Base-by-base conservation (phyloP, 1,140 invertebrate genomes). In the Cephus cinctus region DNA sequence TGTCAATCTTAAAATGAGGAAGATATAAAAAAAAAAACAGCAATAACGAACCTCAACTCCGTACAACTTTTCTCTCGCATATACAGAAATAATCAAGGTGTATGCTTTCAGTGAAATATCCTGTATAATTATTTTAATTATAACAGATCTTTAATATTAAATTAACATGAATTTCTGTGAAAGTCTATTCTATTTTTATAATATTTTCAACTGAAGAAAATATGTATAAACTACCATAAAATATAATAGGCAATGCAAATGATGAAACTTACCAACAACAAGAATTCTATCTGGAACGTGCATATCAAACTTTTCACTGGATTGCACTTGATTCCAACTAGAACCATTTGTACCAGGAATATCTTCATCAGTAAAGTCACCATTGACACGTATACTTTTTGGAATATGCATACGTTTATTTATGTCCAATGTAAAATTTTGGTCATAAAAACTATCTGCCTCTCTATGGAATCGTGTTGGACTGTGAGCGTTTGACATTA, bases 231-330 rank as follows among this genome's bases (percentile, higher is more conserved):
- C n/a, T n/a, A n/a, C n/a, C n/a, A n/a, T n/a, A n/a, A n/a, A n/a
- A n/a, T n/a, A n/a, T n/a, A n/a, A n/a, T n/a, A n/a, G n/a, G n/a
- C n/a, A n/a, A n/a, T n/a, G n/a, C n/a, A n/a, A n/a, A n/a, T n/a
- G n/a, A n/a, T 35, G 43, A 48, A 53, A 65, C 65, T 67, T 70
- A 83, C 83, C 92, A 57, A 86, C 80, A 41, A 94, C 89, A 52
- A 94, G 78, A 71, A 95, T 94, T 63, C 90, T 80, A 57, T 94
- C 91, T n/a, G 92, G 92, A 20, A 95, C 91, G 65, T 86, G 85
- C 92, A 94, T 95, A 52, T 89, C 83, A 69, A 88, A 83, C 75
- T 88, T 88, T 54, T 90, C 86, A 65, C 77, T 76, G 9, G 65
- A 45, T 69, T 67, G 59, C 22, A 64, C 36, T 42, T 83, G 83